Base-by-base conservation (phyloP, 2,888 invertebrate species). In the Pemphredon lugubris region DNA sequence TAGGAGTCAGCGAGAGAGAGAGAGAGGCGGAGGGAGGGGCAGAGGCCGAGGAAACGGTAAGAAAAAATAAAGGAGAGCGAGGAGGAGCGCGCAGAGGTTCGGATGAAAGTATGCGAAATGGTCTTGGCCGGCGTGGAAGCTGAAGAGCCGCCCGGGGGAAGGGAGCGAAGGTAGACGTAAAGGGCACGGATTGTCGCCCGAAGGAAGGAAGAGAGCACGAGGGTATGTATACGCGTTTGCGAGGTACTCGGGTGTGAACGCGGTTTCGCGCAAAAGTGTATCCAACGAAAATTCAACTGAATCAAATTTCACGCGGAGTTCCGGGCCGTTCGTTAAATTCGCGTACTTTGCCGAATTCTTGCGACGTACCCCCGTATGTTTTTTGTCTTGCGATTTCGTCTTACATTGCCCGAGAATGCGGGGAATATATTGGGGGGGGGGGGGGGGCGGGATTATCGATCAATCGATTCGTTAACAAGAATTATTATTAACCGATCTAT, bases 91-190 rank as follows among this genome's bases (percentile, higher is more conserved):
- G 68, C 64, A 69, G 61, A 47, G 32, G 40, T 13, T n/a, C 32
- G 37, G 42, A 73, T 61, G 75, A 57, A 75, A 69, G 61, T 59
- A 68, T 48, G 78, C 69, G 69, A 78, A 72, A 72, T 72, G 40
- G 66, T 61, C 51, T 51, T 16, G 54, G 53, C 53, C 45, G 51
- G 9, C 40, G 53, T 23, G 54, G 50, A 30, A 23, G 13, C 54
- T 51, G 42, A 21, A n/a, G 40, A 18, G 32, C 11, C 18, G 23
- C 30, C 23, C 18, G 44, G 50, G 65, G 14, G 66, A 58, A 51
- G 42, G 42, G 51, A 73, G 30, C 32, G 26, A 44, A 55, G 21
- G 51, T 67, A 61, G 58, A 55, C 67, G 75, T 67, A 64, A 58
- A 48, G 20, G 58, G 30, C 40, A 18, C 13, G 39, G 50, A 74